Percentiles rank a stretch among this genome's conserved stretches.
These are phyloP conservation scores for Drosophila kanapiae DNA, from an alignment of 1,140 invertebrate genomes.

Conservation along the genomic window DNA sequence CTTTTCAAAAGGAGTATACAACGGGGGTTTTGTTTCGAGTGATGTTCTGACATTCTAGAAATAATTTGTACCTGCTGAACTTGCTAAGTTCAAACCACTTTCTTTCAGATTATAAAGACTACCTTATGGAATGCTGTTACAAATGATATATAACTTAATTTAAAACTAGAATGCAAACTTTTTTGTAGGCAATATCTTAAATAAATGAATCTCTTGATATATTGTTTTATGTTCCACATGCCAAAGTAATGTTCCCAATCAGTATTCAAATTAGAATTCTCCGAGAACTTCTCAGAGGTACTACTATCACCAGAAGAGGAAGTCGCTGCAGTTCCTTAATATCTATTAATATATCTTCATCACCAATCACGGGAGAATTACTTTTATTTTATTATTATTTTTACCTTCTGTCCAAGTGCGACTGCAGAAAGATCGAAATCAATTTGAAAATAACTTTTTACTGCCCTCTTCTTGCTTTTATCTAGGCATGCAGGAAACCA, in stretches of 20 bases:
- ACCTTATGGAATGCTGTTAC: too few relatives aligned
- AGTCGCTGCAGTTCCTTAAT: constrained; percentile 3
- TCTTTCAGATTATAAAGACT: too few relatives aligned
- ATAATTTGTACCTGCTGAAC: too few relatives aligned
- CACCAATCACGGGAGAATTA: constrained; percentile 24
- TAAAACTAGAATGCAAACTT: too few relatives aligned
- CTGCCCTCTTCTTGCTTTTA: constrained; percentile 12
- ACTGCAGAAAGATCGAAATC: constrained; percentile 36
- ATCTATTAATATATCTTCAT: constrained; percentile 22
- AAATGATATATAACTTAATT: too few relatives aligned
- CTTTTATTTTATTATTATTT: constrained; percentile 38
- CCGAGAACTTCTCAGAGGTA: background rate
- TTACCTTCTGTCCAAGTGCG: constrained; percentile 10
- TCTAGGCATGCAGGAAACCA: constrained; percentile 37
- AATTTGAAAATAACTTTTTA: constrained; percentile 45
- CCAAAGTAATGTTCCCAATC: background rate
- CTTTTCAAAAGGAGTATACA: too few relatives aligned
- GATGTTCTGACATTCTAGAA: too few relatives aligned
- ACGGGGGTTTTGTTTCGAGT: too few relatives aligned
- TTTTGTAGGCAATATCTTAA: too few relatives aligned
- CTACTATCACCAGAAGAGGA: background rate
- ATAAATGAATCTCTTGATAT: too few relatives aligned
- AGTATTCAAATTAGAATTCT: background rate
- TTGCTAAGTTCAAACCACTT: too few relatives aligned
- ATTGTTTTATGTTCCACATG: too few relatives aligned